Evolutionary conservation across 2,888 invertebrate species (phyloP).

Genomic region (Gnatocerus cornutus): DNA sequence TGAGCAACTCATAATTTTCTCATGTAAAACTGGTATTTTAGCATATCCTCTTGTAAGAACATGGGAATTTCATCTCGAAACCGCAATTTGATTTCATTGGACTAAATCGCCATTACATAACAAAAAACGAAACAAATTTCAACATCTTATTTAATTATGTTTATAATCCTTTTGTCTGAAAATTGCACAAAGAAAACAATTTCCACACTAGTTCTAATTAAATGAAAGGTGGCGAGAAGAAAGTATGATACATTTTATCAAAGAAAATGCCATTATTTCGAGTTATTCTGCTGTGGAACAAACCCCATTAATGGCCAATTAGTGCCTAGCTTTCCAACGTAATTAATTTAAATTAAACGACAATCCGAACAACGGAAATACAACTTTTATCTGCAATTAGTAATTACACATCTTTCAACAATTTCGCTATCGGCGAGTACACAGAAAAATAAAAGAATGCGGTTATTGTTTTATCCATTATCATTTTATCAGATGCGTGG

Average conservation of each 20-base stretch:
- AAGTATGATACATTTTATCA: constrained; percentile 23
- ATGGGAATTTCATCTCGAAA: constrained; percentile 38
- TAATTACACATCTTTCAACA: constrained; percentile 16
- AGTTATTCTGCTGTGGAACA: constrained; percentile 14
- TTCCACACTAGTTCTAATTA: constrained; percentile 39
- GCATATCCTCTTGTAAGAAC: constrained; percentile 24
- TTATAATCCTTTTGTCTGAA: constrained; percentile 45
- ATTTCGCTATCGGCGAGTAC: not conserved
- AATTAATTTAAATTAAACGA: constrained; percentile 27
- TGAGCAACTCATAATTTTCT: not conserved
- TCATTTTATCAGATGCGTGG: constrained; percentile 22
- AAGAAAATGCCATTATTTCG: not conserved
- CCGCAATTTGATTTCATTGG: constrained; percentile 31
- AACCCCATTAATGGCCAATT: constrained; percentile 28
- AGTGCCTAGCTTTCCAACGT: constrained; percentile 22
- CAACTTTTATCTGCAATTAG: constrained; percentile 23
- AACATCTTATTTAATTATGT: constrained; percentile 36
- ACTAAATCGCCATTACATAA: constrained; percentile 40
- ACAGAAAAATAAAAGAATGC: no score
- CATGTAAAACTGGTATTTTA: not conserved
- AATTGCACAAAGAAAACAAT: constrained; percentile 33
- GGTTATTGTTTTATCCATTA: constrained; percentile 1
- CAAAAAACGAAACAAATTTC: constrained; percentile 29
- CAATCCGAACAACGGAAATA: constrained; percentile 18
- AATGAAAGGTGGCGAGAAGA: constrained; percentile 33